These are phyloP conservation scores for Embidobia sp. DNA, from an alignment of 2,888 invertebrate genomes.

Conservation along the genomic window DNA sequence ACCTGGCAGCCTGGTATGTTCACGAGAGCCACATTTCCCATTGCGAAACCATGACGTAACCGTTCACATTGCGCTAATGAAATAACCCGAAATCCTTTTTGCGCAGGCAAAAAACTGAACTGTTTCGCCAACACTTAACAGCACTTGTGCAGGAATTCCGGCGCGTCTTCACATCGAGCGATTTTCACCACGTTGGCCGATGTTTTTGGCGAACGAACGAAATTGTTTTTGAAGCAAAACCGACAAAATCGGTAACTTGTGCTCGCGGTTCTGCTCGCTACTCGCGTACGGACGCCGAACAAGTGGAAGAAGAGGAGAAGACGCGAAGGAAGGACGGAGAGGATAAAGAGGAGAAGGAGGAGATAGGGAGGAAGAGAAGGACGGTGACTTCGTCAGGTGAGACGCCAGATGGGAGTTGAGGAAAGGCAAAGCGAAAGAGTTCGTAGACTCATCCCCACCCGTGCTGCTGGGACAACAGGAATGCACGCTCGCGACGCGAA, in stretches of 20 bases:
- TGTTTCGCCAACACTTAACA: slow-evolving; percentile 1
- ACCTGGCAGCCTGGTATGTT: neutral
- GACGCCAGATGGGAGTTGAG: slow-evolving; percentile 76
- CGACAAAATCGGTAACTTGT: slow-evolving; percentile 6
- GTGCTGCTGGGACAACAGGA: slow-evolving; percentile 28
- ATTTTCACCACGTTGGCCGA: slow-evolving; percentile 12
- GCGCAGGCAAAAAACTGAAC: neutral
- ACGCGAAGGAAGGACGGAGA: slow-evolving; percentile 34
- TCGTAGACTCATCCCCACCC: slow-evolving; percentile 58
- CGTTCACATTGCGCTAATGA: slow-evolving; percentile 5
- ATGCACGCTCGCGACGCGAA: slow-evolving; percentile 43
- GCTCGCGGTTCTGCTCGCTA: slow-evolving; percentile 31
- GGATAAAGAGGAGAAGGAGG: slow-evolving; percentile 39
- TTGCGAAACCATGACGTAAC: neutral
- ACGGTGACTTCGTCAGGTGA: slow-evolving; percentile 67
- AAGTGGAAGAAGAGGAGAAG: slow-evolving; percentile 57
- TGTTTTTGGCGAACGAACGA: neutral
- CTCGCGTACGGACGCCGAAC: slow-evolving; percentile 64
- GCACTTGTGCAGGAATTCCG: slow-evolving; percentile 1
- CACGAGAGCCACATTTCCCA: slow-evolving; percentile 5
- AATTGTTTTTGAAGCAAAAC: neutral
- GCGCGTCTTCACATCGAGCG: too few relatives aligned
- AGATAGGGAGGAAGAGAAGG: slow-evolving; percentile 35
- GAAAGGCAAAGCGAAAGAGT: slow-evolving; percentile 64
- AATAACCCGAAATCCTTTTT: neutral